A percentile compares a stretch with the other conserved stretches of the same genome.
These are phyloP conservation scores for Protobothrops flavoviridis DNA, from an alignment of 2,113 vertebrate genomes.

Conservation along the genomic window DNA sequence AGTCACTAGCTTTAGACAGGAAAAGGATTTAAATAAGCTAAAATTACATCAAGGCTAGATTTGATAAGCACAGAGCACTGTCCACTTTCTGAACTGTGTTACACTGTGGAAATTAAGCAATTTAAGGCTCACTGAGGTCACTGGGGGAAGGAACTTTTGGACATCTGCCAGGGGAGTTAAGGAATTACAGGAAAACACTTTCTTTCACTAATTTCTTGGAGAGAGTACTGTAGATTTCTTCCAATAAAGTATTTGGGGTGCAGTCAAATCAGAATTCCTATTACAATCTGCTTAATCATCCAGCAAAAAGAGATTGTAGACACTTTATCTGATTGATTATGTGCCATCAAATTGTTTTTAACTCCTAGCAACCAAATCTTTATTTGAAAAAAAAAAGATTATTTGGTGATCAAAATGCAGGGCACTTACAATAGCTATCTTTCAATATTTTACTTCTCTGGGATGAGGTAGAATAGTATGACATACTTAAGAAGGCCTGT, in stretches of 20 bases:
- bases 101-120: background rate
- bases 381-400: background rate
- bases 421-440: background rate
- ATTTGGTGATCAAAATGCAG: background rate
- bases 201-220: background rate
- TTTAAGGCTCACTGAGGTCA: background rate
- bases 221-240: background rate
- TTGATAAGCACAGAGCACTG: background rate
- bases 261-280: background rate
- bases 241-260: background rate
- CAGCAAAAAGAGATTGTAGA: background rate
- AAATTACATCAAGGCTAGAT: background rate
- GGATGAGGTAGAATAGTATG: background rate
- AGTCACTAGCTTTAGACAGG: background rate
- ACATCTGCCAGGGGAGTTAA: background rate
- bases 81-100: background rate
- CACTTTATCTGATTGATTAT: background rate
- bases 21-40: background rate
- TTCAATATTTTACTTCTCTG: background rate
- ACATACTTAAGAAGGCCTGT: background rate
- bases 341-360: background rate
- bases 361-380: background rate
- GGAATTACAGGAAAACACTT: background rate
- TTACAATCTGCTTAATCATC: background rate
- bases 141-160: background rate